Evolutionary conservation across 2,113 vertebrate species (phyloP), one percentile per base, ranked within the genome.

Genomic region (Chauna torquata): DNA sequence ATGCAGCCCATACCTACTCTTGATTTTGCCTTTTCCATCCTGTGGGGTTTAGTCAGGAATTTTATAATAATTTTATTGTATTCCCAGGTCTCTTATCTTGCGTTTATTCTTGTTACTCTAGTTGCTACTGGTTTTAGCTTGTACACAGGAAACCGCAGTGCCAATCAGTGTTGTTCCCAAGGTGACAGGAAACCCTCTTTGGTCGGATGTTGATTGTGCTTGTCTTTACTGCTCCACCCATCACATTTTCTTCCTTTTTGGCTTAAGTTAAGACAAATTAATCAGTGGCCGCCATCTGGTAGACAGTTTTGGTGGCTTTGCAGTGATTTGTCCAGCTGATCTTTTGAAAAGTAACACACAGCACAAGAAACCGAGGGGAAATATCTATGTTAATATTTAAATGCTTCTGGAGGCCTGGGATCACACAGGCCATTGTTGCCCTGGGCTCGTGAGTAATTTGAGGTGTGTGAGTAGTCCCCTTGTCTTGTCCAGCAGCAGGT

Each of bases 121-220:
- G 98, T 98, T 98, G 98, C 98, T 97, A 97, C 97, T 98, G 98
- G 97, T 97, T 98, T 98, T 96, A 95, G 95, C 97, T 97, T 98
- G 98, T 98, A 98, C 97, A 98, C 98, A 98, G 98, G 98, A 98
- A 98, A 97, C 95, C 5, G 1, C 95, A 45, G 83, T 98, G 97
- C 98, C 98, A 98, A 98, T 98, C 98, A 98, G 94, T 96, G 97
- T 93, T 40, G 98, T 99, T 98, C 98, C 98, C 98, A 98, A 98
- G 98, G 98, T 98, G 97, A 98, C 98, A 98, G 98, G 98, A 98
- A 99, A 90, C 98, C 95, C 96, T 98, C 95, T 96, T 97, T 97
- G 95, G 97, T 98, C 98, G 84, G 97, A 98, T 98, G 98, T 98
- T 98, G 97, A 98, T 98, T 98, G 98, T 98, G 96, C 97, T 97